Base-by-base conservation (phyloP, 2,797 vertebrate species). In the Xenentodon cancila region DNA sequence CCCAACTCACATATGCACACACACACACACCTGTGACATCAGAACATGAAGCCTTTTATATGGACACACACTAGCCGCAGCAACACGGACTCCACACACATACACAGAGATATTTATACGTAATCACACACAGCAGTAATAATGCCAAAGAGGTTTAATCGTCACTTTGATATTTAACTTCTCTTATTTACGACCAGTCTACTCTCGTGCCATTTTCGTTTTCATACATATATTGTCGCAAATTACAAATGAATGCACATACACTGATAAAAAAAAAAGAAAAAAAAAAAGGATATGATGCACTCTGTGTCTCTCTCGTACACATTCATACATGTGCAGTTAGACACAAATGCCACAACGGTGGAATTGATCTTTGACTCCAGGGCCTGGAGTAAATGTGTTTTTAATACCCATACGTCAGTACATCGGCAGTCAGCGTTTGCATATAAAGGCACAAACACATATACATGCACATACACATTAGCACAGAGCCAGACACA, bases 111-210 rank as follows among this genome's bases (percentile, higher is more conserved):
- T 69, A 20, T 68, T 50, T 69, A 68, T 42, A 20, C 40, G 21
- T 30, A 34, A 37, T 16, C 2, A 19, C 52, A 57, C 67, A 81
- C 67, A 53, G 4, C 48, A 54, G 57, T 76, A 54, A 73, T 66
- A 81, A 83, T 72, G 73, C 48, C 66, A 66, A 51, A 63, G 60
- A 79, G 59, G 79, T 86, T 85, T 89, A 85, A 89, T 87, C 59
- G 51, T 37, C 40, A 53, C 42, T 59, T 45, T 73, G 64, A 82
- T 88, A 72, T 90, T 87, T 88, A 90, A 88, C 76, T 83, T 90
- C 63, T 88, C 84, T 87, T 88, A 92, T 88, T 89, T 88, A 91
- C 77, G 89, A 84, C 75, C 86, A 89, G 85, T 89, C 81, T 85
- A 50, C 43, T 82, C 59, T 60, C 77, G 80, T 77, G 61, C 71